A percentile compares a stretch with the other conserved stretches of the same genome.
Evolutionary conservation across 2,888 invertebrate species (phyloP).

Genomic region (Morpho deidamia): DNA sequence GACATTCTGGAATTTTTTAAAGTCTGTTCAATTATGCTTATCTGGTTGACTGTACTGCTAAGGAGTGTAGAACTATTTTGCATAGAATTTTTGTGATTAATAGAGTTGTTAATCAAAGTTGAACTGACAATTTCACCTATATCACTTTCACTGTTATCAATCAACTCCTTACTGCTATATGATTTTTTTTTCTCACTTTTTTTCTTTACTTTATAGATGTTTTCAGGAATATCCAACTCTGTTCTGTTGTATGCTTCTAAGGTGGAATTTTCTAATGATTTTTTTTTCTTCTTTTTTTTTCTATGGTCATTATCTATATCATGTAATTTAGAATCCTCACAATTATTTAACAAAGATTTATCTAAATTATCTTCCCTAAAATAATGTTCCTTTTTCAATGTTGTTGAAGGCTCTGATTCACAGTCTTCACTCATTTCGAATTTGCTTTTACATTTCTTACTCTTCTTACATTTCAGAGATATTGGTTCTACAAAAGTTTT

Average conservation of each 20-base stretch:
- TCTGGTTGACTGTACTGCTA: not conserved
- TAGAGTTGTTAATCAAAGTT: not conserved
- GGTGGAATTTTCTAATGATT: not conserved
- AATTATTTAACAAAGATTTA: not conserved
- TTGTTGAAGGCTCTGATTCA: slow-evolving; percentile 12
- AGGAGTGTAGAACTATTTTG: not conserved
- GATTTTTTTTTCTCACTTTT: not conserved
- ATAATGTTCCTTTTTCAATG: not conserved
- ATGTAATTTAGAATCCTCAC: not conserved
- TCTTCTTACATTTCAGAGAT: slow-evolving; percentile 27
- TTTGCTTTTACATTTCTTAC: slow-evolving; percentile 25
- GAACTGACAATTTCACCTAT: not conserved
- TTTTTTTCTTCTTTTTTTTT: slow-evolving; percentile 6
- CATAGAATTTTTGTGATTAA: not conserved
- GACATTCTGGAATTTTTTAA: slow-evolving; percentile 34
- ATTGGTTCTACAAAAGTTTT: slow-evolving; percentile 30
- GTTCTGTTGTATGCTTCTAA: not conserved
- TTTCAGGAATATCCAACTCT: not conserved
- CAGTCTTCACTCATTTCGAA: slow-evolving; percentile 11
- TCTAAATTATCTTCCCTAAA: slow-evolving; percentile 5
- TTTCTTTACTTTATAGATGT: not conserved
- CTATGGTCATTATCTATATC: slow-evolving; percentile 2
- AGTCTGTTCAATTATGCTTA: not conserved
- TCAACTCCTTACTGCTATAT: not conserved
- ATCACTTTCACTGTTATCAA: not conserved